A percentile compares a stretch with the other conserved stretches of the same genome.
These are phyloP conservation scores for Smittia sp. DNA, from an alignment of 2,888 invertebrate genomes.

Conservation along the genomic window DNA sequence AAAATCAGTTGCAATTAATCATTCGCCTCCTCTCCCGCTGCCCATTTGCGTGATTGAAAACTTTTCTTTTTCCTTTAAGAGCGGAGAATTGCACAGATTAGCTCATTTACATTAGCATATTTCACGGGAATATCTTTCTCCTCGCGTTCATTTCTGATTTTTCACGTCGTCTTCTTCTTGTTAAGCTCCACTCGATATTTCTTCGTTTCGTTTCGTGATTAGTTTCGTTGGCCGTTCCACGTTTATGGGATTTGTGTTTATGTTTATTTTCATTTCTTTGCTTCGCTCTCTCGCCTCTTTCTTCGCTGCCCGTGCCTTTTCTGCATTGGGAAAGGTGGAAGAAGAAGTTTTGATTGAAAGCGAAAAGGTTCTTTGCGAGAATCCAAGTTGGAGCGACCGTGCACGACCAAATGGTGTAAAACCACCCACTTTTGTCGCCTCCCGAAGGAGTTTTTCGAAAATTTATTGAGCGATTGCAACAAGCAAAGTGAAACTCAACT, in stretches of 20 bases:
- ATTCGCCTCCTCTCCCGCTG: background rate
- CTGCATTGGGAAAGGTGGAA: background rate
- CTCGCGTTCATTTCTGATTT: background rate
- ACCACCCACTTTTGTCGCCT: background rate
- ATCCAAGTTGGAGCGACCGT: background rate
- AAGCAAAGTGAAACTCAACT: background rate
- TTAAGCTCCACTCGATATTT: background rate
- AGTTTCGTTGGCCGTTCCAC: constrained; percentile 4
- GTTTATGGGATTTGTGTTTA: constrained; percentile 6
- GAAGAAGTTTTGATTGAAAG: constrained; percentile 7
- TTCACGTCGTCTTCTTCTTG: background rate
- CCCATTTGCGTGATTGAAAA: background rate
- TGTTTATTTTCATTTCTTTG: constrained; percentile 2
- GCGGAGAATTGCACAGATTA: background rate
- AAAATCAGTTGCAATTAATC: background rate
- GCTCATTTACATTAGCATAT: background rate
- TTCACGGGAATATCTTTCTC: background rate
- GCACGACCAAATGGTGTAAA: constrained; percentile 2
- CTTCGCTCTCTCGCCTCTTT: background rate
- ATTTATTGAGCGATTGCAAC: background rate
- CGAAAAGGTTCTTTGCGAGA: constrained; percentile 8
- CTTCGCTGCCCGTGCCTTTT: background rate
- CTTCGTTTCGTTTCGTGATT: constrained; percentile 5
- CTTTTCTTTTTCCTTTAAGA: background rate
- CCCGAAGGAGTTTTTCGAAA: background rate